A percentile compares a stretch with the other conserved stretches of the same genome.
Conservation (phyloP, 2,113 vertebrate genomes). For the Indri indri region DNA sequence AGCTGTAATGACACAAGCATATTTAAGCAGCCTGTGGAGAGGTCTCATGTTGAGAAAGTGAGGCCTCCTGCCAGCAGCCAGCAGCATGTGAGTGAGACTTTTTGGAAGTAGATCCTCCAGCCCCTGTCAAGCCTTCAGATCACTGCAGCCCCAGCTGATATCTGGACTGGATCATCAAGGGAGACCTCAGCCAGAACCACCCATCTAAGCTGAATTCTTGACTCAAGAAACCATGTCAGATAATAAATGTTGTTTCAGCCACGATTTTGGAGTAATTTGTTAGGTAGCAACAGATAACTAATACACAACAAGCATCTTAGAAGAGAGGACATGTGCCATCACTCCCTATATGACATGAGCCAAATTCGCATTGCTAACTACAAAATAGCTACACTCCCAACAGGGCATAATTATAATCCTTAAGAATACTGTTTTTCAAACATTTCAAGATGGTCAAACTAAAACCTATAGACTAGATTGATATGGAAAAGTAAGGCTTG, state of each 20-base stretch:
- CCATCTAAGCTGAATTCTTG: background rate
- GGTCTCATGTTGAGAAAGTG: background rate
- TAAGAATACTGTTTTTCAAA: background rate
- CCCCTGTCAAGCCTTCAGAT: background rate
- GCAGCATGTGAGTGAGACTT: fast-evolving
- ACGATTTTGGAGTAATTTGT: background rate
- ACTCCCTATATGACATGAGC: background rate
- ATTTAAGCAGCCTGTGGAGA: background rate
- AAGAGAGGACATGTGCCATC: background rate
- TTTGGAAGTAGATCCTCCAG: background rate
- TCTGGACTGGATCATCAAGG: background rate
- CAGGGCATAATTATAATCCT: background rate
- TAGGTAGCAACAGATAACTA: background rate
- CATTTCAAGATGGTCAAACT: background rate
- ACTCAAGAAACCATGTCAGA: background rate
- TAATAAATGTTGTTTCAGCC: background rate
- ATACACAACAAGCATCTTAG: background rate
- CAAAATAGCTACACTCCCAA: background rate
- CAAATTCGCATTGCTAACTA: background rate
- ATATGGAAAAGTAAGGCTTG: background rate
- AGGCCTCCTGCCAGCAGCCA: background rate
- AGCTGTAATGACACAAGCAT: background rate
- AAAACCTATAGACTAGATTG: background rate
- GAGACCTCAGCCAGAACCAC: background rate
- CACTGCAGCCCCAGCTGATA: too few relatives aligned